Percentiles rank a stretch among this genome's conserved stretches.
These are phyloP conservation scores for Empidonax alnorum DNA, from an alignment of 2,113 vertebrate species.

Conservation along the genomic window DNA sequence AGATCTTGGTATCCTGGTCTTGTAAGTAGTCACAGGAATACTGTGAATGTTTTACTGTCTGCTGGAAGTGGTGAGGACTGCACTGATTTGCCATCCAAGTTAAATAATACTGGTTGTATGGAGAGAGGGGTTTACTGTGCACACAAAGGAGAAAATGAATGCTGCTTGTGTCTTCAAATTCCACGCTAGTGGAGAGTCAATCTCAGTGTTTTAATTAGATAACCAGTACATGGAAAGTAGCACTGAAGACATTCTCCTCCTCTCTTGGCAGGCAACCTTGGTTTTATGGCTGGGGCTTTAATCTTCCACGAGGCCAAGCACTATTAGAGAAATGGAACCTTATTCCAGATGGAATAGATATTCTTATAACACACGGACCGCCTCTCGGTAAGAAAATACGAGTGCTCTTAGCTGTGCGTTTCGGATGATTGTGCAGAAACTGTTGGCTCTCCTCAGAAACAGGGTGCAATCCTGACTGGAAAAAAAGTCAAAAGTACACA, in stretches of 20 bases:
- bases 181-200: background rate
- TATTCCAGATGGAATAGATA: constrained; percentile 92
- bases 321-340: constrained; percentile 98
- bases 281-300: constrained; percentile 98
- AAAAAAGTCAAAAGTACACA: background rate
- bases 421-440: background rate
- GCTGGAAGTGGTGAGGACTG: background rate
- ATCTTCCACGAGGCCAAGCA: constrained; percentile 93
- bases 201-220: constrained; percentile 26
- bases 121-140: background rate
- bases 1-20: background rate
- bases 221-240: constrained; percentile 44
- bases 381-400: constrained; percentile 87
- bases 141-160: constrained; percentile 16
- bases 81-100: background rate
- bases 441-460: background rate
- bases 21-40: background rate
- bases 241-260: constrained; percentile 53
- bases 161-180: constrained; percentile 20
- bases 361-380: constrained; percentile 95
- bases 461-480: background rate
- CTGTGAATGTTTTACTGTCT: background rate
- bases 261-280: constrained; percentile 90
- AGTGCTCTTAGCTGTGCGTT: constrained; percentile 20
- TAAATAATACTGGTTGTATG: background rate